These are phyloP conservation scores for Lasioglossum pauxillum DNA, from an alignment of 2,888 invertebrate species.

Conservation along the genomic window DNA sequence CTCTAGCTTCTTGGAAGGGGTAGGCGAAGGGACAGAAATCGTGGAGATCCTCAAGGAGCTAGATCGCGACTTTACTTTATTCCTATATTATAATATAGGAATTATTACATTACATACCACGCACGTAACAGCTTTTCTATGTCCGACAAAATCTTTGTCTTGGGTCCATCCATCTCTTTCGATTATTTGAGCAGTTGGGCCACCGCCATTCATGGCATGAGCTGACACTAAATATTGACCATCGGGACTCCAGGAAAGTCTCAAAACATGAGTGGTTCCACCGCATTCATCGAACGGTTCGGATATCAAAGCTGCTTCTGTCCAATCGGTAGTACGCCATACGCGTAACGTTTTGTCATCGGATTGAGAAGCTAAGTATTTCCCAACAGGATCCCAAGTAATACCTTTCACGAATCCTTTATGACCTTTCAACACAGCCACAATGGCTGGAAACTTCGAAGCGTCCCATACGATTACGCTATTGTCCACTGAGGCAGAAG, in stretches of 20 bases:
- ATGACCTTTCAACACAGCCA: constrained; percentile 95
- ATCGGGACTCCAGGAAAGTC: constrained; percentile 99
- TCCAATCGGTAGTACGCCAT: constrained; percentile 99
- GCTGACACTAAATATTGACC: constrained; percentile 98
- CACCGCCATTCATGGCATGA: constrained; percentile 99
- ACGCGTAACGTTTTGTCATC: constrained; percentile 97
- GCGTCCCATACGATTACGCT: constrained; percentile 99
- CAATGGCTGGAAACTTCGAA: constrained; percentile 93
- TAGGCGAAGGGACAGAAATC: too few relatives aligned
- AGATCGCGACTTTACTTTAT: neutral
- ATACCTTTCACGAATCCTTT: constrained; percentile 98
- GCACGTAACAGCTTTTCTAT: constrained; percentile 98
- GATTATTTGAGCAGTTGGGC: constrained; percentile 98
- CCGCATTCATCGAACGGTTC: constrained; percentile 96
- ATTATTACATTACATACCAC: constrained; percentile 87
- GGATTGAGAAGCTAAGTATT: constrained; percentile 98
- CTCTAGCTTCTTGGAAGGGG: too few relatives aligned
- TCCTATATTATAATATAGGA: too few relatives aligned
- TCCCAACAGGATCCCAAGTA: constrained; percentile 99
- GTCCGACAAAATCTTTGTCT: constrained; percentile 99
- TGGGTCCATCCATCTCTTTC: constrained; percentile 97
- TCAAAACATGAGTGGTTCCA: constrained; percentile 95
- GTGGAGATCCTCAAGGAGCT: too few relatives aligned
- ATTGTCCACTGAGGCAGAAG: constrained; percentile 98
- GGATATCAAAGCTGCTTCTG: constrained; percentile 92